A percentile compares a stretch with the other conserved stretches of the same genome.
phyloP scores from a whole-genome alignment of 2,888 invertebrate genomes.

The Macrosoma leucophasiata region DNA sequence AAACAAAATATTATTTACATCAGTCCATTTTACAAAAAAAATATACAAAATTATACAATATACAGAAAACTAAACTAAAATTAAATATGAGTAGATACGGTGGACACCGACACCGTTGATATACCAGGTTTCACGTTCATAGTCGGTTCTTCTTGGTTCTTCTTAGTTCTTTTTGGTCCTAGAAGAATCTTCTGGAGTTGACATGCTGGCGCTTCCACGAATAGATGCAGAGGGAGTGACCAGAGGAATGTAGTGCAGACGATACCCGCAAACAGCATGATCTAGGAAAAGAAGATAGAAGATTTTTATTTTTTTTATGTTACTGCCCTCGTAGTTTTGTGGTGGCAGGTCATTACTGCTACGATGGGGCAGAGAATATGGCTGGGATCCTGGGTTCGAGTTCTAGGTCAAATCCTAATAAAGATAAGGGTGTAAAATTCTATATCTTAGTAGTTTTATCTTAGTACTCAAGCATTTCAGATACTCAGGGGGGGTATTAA shows the following conservation, averaged over 20 bases:
- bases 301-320: too few relatives aligned
- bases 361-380: too few relatives aligned
- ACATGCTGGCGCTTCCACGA: constrained; percentile 63
- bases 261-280: constrained; percentile 64
- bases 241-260: constrained; percentile 52
- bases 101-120: constrained; percentile 57
- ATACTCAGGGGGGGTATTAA: too few relatives aligned
- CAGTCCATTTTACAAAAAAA: too few relatives aligned
- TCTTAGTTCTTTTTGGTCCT: constrained; percentile 45
- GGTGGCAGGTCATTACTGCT: too few relatives aligned
- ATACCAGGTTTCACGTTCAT: constrained; percentile 56
- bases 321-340: too few relatives aligned
- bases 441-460: too few relatives aligned
- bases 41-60: constrained; percentile 11
- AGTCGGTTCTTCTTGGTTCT: constrained; percentile 41
- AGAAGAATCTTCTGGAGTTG: constrained; percentile 59
- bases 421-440: too few relatives aligned
- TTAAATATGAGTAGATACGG: constrained; percentile 65
- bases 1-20: too few relatives aligned
- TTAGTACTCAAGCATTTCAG: too few relatives aligned
- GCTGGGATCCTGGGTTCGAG: too few relatives aligned
- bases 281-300: constrained; percentile 35
- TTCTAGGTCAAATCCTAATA: too few relatives aligned
- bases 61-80: constrained; percentile 14
- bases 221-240: constrained; percentile 54